Evolutionary conservation across 2,797 vertebrate species (phyloP).

Genomic region (Urosaurus nigricauda): DNA sequence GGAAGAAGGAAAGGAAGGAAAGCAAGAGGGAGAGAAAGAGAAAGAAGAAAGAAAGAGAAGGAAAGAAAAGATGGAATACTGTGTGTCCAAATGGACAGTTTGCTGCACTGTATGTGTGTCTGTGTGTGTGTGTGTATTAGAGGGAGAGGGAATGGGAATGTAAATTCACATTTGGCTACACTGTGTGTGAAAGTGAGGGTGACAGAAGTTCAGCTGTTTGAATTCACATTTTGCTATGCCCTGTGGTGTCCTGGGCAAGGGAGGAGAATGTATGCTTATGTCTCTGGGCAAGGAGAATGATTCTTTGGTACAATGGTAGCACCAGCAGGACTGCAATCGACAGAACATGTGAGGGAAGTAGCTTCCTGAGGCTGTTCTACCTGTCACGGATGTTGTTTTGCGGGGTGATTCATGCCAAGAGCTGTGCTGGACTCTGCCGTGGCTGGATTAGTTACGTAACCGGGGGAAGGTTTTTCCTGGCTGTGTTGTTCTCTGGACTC

Average conservation of each 20-base stretch:
- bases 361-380: neutral
- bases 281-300: neutral
- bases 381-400: slow-evolving; percentile 6
- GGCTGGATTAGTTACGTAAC: slow-evolving; percentile 29
- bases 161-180: neutral
- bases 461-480: neutral
- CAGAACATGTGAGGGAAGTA: rapidly evolving
- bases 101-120: too few relatives aligned
- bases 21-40: too few relatives aligned
- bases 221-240: too few relatives aligned
- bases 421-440: slow-evolving; percentile 2
- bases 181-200: neutral
- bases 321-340: rapidly evolving
- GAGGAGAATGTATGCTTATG: neutral
- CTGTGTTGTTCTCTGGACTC: neutral
- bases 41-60: too few relatives aligned
- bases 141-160: neutral
- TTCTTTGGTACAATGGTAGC: neutral
- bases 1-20: neutral
- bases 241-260: too few relatives aligned
- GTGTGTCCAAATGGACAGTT: too few relatives aligned
- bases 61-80: too few relatives aligned
- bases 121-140: neutral
- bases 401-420: neutral
- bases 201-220: neutral